phyloP scores from a whole-genome alignment of 2,797 vertebrate genomes.

The Hippopotamyrus pictus region DNA sequence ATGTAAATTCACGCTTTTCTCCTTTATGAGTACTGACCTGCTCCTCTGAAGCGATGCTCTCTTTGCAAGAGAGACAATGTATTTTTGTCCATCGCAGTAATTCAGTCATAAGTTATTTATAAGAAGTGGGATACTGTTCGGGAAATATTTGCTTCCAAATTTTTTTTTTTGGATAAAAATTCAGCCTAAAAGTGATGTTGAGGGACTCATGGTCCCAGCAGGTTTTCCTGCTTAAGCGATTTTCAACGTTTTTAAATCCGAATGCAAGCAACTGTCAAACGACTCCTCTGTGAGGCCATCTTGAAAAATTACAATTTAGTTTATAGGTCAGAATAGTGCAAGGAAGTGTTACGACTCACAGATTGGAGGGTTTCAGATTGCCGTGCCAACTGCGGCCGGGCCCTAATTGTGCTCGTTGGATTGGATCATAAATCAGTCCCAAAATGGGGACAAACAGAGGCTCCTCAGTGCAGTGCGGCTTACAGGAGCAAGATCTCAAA shows the following conservation, averaged over 20 bases:
- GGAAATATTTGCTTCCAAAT: neutral
- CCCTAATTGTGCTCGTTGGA: slow-evolving; percentile 26
- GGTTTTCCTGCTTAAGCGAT: neutral
- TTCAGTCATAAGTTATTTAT: neutral
- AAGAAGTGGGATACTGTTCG: neutral
- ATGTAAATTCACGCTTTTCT: neutral
- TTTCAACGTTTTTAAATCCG: neutral
- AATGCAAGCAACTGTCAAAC: neutral
- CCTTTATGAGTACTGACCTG: neutral
- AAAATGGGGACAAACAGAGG: slow-evolving; percentile 2
- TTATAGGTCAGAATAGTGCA: slow-evolving; percentile 15
- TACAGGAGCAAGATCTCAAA: neutral
- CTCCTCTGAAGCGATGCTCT: neutral
- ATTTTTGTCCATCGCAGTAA: neutral
- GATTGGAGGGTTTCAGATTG: neutral
- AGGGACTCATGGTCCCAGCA: neutral
- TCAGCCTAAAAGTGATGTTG: neutral
- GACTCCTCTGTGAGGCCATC: neutral
- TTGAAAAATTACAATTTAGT: neutral
- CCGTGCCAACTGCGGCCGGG: slow-evolving; percentile 16
- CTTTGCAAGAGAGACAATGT: neutral
- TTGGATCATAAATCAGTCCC: slow-evolving; percentile 28
- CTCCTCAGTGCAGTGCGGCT: neutral
- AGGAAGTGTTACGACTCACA: neutral
- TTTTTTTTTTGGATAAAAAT: neutral